Conservation (phyloP, 1,140 invertebrate species). For the Papilio aristodemus region DNA sequence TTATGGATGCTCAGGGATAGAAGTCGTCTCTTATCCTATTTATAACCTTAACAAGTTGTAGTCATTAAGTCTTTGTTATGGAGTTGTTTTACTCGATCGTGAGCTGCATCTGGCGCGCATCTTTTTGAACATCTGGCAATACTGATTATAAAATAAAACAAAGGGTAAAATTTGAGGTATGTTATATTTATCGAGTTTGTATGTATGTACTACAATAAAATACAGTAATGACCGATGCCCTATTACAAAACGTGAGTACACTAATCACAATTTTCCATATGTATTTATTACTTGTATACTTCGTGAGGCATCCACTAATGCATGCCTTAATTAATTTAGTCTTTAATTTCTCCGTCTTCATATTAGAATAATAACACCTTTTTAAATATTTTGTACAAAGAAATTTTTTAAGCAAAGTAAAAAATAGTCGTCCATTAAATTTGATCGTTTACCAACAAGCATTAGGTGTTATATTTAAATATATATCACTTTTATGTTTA, state of each 20-base stretch:
- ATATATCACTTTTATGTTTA: no score
- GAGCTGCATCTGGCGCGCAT: conserved; percentile 7
- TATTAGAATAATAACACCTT: conserved; percentile 48
- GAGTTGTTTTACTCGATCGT: neutral
- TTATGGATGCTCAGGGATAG: no score
- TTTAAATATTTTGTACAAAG: neutral
- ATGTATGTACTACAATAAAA: conserved; percentile 79
- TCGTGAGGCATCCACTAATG: conserved; percentile 68
- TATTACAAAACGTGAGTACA: conserved; percentile 69
- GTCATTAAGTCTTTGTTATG: neutral
- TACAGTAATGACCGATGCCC: conserved; percentile 75
- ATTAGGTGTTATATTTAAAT: no score
- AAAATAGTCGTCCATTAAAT: neutral
- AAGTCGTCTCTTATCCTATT: no score
- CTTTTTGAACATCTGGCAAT: conserved; percentile 23
- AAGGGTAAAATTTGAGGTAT: conserved; percentile 70
- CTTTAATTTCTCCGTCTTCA: conserved; percentile 74
- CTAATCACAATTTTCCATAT: conserved; percentile 79
- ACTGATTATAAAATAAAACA: conserved; percentile 58
- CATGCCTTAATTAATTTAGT: conserved; percentile 66
- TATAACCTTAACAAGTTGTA: no score
- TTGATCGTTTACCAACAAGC: conserved; percentile 18
- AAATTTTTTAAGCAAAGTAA: neutral
- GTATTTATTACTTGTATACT: conserved; percentile 74
- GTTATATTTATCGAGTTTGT: conserved; percentile 79